Evolutionary conservation across 1,140 invertebrate species (phyloP), one percentile per base, ranked within the genome.

Genomic region (Anagrus nilaparvatae): DNA sequence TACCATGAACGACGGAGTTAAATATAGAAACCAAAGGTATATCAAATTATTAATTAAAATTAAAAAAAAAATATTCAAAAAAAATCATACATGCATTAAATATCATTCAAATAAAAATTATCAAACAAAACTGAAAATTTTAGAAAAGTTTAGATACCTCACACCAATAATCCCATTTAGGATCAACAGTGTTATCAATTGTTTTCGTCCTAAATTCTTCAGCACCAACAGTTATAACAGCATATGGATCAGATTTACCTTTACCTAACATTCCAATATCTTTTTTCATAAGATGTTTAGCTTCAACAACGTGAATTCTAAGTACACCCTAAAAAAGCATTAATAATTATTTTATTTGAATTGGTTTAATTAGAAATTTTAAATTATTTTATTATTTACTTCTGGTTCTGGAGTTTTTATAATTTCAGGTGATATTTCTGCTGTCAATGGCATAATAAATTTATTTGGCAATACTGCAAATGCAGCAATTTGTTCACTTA

Each of bases 211-310:
- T 81, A 62, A 87, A 93, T 63, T 85, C 81, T 65, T 91, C 83
- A 1, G 88, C 81, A 33, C 90, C 90, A 34, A 95, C 84, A 51
- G 76, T 82, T 52, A 93, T 74, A 35, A 93, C 77, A 18, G 84
- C 83, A 66, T 97, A 97, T 4, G 93, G 93, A 73, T 97, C 93
- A 3, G 89, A 94, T 69, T 96, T 96, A 52, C 89, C 89, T 70
- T 92, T 92, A 57, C 91, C 89, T 44, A 96, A 64, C 54, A 97
- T 70, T 30, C 86, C 78, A 47, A 96, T 84, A 65, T 89, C 86
- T 68, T 87, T 89, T 58, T 86, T 93, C 78, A 90, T 89, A 2
- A 97, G 69, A 66, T 96, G 82, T 61, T 87, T 85, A n/a, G 87
- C 93, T 74, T 93, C 86, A 1, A 94, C 77, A 4, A 95, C 78